A percentile compares a stretch with the other conserved stretches of the same genome.
These are phyloP conservation scores for Chouioia cunea DNA, from an alignment of 2,888 invertebrate genomes.

Conservation along the genomic window DNA sequence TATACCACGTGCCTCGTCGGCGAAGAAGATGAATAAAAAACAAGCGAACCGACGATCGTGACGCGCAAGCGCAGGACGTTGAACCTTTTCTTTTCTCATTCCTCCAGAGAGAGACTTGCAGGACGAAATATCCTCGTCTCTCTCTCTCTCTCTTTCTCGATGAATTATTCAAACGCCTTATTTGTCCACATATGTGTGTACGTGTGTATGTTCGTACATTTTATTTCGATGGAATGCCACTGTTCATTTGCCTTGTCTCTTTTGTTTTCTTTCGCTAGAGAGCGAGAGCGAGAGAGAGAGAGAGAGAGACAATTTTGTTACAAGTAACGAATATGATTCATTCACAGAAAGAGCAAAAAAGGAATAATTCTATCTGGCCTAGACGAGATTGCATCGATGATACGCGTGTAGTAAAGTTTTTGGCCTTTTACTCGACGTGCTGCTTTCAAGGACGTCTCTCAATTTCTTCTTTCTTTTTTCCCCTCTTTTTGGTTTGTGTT, in stretches of 20 bases:
- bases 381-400: constrained; percentile 17
- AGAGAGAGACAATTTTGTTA: too few species aligned
- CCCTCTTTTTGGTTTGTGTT: background rate
- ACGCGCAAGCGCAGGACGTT: constrained; percentile 5
- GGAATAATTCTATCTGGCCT: background rate
- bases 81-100: background rate
- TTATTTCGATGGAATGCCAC: too few species aligned
- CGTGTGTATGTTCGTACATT: too few species aligned
- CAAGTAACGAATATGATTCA: background rate
- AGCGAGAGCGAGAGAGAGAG: too few species aligned
- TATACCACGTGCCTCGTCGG: background rate
- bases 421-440: constrained; percentile 8
- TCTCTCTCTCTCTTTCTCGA: constrained; percentile 1
- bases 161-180: constrained; percentile 30
- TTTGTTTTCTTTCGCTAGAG: too few species aligned
- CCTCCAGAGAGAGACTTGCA: background rate
- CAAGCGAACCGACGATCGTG: constrained; percentile 35
- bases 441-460: constrained; percentile 32
- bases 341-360: background rate
- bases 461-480: constrained; percentile 6
- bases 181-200: background rate
- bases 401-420: background rate
- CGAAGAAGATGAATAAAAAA: constrained; percentile 1
- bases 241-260: too few species aligned
- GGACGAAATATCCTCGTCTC: constrained; percentile 29